phyloP scores from a whole-genome alignment of 2,888 invertebrate genomes.

The Lochmaea capreae region DNA sequence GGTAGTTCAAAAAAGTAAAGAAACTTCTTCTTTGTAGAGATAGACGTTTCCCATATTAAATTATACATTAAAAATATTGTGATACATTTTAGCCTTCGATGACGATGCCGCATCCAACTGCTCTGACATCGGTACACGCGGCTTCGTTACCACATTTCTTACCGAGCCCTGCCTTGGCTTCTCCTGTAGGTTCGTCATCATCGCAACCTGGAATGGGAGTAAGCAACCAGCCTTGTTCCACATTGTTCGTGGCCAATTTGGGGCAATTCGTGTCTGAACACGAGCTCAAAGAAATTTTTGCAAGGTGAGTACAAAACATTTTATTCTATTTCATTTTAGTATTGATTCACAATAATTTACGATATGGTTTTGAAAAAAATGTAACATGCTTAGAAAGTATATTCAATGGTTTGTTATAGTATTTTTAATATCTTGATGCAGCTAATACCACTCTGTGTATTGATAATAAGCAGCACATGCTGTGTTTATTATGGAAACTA shows the following conservation, averaged over 20 bases:
- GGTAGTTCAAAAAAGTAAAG: too few species aligned
- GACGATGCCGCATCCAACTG: constrained; percentile 73
- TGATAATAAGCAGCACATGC: too few species aligned
- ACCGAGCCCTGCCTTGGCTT: constrained; percentile 93
- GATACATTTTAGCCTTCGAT: constrained; percentile 67
- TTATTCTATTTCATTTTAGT: neutral
- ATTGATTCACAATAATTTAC: neutral
- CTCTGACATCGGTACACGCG: constrained; percentile 78
- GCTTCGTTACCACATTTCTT: constrained; percentile 86
- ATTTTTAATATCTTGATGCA: neutral
- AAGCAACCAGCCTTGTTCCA: constrained; percentile 91
- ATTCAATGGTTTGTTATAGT: neutral
- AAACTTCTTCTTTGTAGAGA: too few species aligned
- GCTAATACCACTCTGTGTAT: neutral
- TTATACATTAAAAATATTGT: neutral
- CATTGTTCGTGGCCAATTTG: constrained; percentile 98
- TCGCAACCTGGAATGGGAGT: constrained; percentile 78
- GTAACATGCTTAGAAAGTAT: neutral
- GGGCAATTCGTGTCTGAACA: constrained; percentile 98
- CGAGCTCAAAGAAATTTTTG: constrained; percentile 97
- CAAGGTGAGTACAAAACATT: constrained; percentile 75
- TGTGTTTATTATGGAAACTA: too few species aligned
- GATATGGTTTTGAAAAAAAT: neutral
- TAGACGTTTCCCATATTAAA: too few species aligned
- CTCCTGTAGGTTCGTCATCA: constrained; percentile 85